These are phyloP conservation scores for Atopsyche davidsoni DNA, from an alignment of 1,140 invertebrate species.

Conservation along the genomic window DNA sequence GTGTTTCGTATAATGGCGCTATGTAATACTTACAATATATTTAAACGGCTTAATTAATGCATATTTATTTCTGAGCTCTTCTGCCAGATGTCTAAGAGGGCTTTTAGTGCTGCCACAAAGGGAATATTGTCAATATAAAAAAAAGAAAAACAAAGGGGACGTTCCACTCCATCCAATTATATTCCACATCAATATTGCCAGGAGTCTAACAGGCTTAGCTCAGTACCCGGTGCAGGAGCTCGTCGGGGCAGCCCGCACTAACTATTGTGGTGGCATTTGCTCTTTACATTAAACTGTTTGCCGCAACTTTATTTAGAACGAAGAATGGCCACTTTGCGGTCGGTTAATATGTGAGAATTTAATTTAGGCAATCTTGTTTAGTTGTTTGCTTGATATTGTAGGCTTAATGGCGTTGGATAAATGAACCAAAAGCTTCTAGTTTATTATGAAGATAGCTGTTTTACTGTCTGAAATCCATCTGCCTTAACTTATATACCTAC, in stretches of 20 bases:
- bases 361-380: no score
- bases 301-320: conserved; percentile 10
- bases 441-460: no score
- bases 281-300: conserved; percentile 23
- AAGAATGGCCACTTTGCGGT: conserved; percentile 7
- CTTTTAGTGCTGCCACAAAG: neutral
- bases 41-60: no score
- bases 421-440: no score
- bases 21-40: no score
- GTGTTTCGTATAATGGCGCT: no score
- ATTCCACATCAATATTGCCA: conserved; percentile 27
- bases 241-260: neutral
- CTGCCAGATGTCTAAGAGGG: conserved; percentile 16
- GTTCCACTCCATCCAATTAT: conserved; percentile 25
- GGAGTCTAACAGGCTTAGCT: conserved; percentile 24
- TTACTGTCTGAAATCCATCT: no score
- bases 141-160: neutral
- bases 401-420: no score
- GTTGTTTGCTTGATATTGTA: no score
- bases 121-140: neutral
- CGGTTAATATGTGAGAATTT: no score
- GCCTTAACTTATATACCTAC: no score
- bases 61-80: neutral
- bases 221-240: neutral
- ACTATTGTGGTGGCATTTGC: conserved; percentile 12